phyloP scores from a whole-genome alignment of 1,140 invertebrate species.

The Tribolium castaneum region DNA sequence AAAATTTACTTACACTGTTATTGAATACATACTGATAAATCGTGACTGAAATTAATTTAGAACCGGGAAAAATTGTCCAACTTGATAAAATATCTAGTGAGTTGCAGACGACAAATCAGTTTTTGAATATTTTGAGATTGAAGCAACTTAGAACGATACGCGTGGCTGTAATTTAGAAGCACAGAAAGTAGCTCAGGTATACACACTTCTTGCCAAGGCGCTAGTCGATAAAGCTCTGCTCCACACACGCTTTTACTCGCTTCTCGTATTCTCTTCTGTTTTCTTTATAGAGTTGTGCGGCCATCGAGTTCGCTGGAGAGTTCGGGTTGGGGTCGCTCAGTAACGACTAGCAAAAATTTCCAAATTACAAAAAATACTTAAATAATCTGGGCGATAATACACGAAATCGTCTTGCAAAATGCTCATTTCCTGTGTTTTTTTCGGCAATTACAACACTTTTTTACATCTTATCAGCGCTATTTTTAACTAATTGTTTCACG shows the following conservation, averaged over 20 bases:
- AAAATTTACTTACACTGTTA: conserved; percentile 28
- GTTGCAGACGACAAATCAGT: conserved; percentile 35
- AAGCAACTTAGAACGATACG: conserved; percentile 47
- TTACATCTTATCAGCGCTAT: too few relatives aligned
- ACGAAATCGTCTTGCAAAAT: too few relatives aligned
- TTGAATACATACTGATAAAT: conserved; percentile 3
- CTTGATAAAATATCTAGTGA: conserved; percentile 13
- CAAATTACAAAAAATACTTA: background rate
- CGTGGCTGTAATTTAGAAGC: conserved; percentile 51
- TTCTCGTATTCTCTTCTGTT: conserved; percentile 96
- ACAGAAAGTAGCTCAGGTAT: conserved; percentile 39
- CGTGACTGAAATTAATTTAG: conserved; percentile 27
- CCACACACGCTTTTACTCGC: conserved; percentile 95
- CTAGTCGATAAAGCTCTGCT: conserved; percentile 96
- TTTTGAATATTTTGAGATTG: conserved; percentile 37
- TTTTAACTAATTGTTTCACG: too few relatives aligned
- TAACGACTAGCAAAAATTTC: conserved; percentile 77
- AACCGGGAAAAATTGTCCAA: conserved; percentile 22
- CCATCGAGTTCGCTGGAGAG: conserved; percentile 95
- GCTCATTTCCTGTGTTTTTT: too few relatives aligned
- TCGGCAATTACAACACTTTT: too few relatives aligned
- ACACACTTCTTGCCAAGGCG: conserved; percentile 54
- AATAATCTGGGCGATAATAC: background rate
- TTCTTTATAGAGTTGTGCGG: conserved; percentile 95
- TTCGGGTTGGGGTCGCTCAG: conserved; percentile 97